Evolutionary conservation across 2,113 vertebrate genomes (phyloP), one percentile per base, ranked within the genome.

Genomic region (Aviceda subcristata): DNA sequence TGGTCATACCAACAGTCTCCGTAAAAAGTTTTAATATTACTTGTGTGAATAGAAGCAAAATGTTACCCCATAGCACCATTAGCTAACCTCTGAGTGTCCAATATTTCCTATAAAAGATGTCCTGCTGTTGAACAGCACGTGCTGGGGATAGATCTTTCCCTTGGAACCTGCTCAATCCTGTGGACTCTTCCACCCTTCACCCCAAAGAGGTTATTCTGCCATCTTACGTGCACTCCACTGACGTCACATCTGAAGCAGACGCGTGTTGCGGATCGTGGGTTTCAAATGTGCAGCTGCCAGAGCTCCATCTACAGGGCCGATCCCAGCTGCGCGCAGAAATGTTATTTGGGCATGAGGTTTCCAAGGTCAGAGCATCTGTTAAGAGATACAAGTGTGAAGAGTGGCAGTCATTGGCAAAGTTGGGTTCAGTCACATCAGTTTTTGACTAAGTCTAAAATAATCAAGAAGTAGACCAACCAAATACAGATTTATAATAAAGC

Each of bases 361-460:
- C 98, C 94, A 98, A 96, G 51, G 46, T 71, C 30, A 98, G 96
- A 88, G 98, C 98, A 96, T 98, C 99, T 99, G 96, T 53, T 34
- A 36, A 67, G 48, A 67, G 51, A 30, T 17, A 85, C 6, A 71
- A 69, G 10, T 0, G 10, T 7, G 6, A 81, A 75, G 27, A 78
- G 5, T 2, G 5, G 8, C 2, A 0, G 4, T 29, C 38, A 24
- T 15, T 11, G 9, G 26, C 22, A 72, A 72, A 87, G 9, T 1
- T 30, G 3, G 8, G 34, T 30, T 85, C 26, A 63, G 53, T 38
- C 34, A 60, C 23, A 2, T 22, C 15, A 34, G 0, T 21, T 36
- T 81, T 76, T 50, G 0, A 21, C 15, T 19, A 36, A 66, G 15
- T 29, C 22, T 81, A 51, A 74, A 80, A 43, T 12, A 71, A 73